Evolutionary conservation across 1,140 invertebrate genomes (phyloP).

Genomic region (Cylas formicarius): DNA sequence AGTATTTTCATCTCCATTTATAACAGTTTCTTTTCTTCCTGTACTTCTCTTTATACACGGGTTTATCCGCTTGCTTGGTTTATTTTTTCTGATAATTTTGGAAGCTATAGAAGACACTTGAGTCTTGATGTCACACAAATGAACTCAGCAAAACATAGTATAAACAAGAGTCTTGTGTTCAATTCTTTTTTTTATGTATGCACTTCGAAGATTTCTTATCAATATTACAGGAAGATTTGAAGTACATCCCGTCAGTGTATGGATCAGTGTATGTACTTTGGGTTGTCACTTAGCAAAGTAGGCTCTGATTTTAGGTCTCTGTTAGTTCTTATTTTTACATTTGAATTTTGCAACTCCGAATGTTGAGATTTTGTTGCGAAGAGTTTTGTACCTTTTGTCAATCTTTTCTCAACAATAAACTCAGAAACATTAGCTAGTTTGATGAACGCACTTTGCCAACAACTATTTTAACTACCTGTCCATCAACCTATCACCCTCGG

Average conservation of each 20-base stretch:
- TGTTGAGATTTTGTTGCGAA: no score
- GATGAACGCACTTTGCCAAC: no score
- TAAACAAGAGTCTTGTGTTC: no score
- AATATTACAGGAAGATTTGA: slow-evolving; percentile 67
- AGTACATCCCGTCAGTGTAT: slow-evolving; percentile 61
- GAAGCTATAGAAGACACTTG: not conserved
- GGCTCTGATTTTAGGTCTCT: slow-evolving; percentile 85
- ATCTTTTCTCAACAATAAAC: no score
- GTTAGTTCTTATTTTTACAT: slow-evolving; percentile 76
- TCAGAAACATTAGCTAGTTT: no score
- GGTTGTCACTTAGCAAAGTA: slow-evolving; percentile 85
- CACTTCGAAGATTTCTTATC: slow-evolving; percentile 54
- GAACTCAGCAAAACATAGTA: no score
- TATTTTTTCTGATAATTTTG: not conserved
- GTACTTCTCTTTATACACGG: no score
- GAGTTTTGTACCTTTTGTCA: no score
- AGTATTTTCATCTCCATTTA: no score
- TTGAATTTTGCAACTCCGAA: not conserved
- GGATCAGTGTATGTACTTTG: slow-evolving; percentile 93
- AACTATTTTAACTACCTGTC: no score
- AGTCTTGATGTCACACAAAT: not conserved
- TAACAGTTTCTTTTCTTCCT: no score
- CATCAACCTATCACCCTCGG: no score
- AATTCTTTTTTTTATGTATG: not conserved
- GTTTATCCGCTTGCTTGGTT: not conserved